Conservation (phyloP, 2,113 vertebrate genomes). For the Circaetus gallicus region DNA sequence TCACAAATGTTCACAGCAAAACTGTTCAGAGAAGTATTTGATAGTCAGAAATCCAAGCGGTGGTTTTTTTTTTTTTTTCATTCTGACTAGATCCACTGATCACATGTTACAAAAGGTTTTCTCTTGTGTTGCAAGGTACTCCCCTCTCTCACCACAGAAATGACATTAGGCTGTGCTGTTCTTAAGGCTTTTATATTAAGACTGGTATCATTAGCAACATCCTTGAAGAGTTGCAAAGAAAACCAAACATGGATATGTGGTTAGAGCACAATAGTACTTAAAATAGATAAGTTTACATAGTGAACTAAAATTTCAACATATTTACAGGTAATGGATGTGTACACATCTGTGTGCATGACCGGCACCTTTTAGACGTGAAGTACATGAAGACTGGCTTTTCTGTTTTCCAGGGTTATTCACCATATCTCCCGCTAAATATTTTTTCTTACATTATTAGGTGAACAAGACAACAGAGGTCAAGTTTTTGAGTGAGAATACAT, state of each 20-base stretch:
- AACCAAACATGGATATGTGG: not conserved
- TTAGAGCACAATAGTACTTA: not conserved
- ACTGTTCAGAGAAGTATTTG: not conserved
- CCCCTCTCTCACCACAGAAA: not conserved
- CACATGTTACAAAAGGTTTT: not conserved
- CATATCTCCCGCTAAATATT: not conserved
- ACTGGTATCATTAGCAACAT: not conserved
- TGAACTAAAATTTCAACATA: not conserved
- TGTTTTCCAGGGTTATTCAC: not conserved
- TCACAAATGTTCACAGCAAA: conserved; percentile 4
- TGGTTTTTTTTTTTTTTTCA: not conserved
- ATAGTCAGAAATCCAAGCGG: not conserved
- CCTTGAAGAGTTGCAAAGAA: not conserved
- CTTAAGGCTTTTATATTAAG: not conserved
- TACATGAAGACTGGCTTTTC: not conserved
- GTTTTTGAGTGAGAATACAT: not conserved
- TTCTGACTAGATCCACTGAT: not conserved
- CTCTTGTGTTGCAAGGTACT: not conserved
- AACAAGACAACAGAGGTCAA: not conserved
- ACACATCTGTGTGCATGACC: not conserved
- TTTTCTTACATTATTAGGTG: not conserved
- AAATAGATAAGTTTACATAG: not conserved
- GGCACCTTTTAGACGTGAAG: not conserved
- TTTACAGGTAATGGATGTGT: not conserved
- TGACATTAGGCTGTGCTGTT: not conserved